Evolutionary conservation across 1,140 invertebrate species (phyloP), one percentile per base, ranked within the genome.

Genomic region (Akabosia matsudoensis): DNA sequence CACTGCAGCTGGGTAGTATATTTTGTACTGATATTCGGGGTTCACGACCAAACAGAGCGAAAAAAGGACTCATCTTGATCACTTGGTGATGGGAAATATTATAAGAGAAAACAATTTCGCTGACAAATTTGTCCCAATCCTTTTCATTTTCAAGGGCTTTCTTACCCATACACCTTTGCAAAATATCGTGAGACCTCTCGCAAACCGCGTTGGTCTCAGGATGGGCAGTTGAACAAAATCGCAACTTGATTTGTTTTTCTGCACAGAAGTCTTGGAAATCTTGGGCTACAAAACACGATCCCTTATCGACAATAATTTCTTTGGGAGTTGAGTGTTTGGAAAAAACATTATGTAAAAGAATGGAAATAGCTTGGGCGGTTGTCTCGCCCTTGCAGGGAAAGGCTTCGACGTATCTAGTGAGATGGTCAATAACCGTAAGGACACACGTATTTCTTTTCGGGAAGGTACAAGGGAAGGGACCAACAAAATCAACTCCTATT

Each of bases 81-180:
- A 83, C 81, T 56, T 77, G 77, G 70, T 88, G 86, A 1, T 82
- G 37, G 22, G 84, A 81, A 0, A 84, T 85, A 45, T 87, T 87
- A 75, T 86, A 85, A 14, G 83, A 83, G 77, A 85, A 86, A 26
- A 84, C 84, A 0, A 85, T 85, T 31, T 83, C 84, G 0, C 80
- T 82, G 4, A 87, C 75, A 10, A 82, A 85, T 64, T 83, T 73
- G 70, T 87, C 86, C 86, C 87, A 88, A 74, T 86, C 82, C 18
- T 61, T 78, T 18, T 82, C 82, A 45, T 82, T 76, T 16, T 80
- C 24, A 24, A 78, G 82, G 4, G 84, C 76, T 77, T 84, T 87
- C 76, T 84, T 76, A 70, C 13, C 31, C 80, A 76, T 71, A 31
- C 74, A 73, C 13, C 71, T 33, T 33, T 78, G 67, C 16, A 82